A percentile compares a stretch with the other conserved stretches of the same genome.
phyloP scores from a whole-genome alignment of 2,797 vertebrate genomes.

The Masticophis lateralis region DNA sequence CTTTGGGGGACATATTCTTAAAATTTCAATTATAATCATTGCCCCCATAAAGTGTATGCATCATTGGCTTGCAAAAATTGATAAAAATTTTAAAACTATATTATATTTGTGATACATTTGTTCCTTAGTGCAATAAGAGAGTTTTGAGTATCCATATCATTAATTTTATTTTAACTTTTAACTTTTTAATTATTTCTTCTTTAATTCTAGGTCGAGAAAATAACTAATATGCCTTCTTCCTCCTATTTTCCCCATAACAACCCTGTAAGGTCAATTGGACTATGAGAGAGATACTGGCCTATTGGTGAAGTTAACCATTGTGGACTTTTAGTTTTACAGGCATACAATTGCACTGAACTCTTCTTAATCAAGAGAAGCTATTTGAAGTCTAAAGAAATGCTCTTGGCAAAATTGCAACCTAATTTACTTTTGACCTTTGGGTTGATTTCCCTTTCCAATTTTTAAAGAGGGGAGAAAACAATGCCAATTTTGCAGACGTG shows the following conservation, averaged over 20 bases:
- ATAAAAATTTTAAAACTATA: not conserved
- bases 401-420: not conserved
- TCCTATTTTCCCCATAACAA: not conserved
- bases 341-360: not conserved
- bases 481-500: not conserved
- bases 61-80: not conserved
- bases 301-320: not conserved
- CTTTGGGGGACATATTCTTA: not conserved
- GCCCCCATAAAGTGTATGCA: not conserved
- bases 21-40: not conserved
- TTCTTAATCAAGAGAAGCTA: not conserved
- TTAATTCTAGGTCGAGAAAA: not conserved
- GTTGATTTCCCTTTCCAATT: not conserved
- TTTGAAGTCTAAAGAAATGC: not conserved
- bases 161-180: not conserved
- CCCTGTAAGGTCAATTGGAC: not conserved
- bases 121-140: not conserved
- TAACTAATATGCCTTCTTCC: not conserved
- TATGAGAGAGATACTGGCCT: not conserved
- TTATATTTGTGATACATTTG: not conserved
- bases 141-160: not conserved
- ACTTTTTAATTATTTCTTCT: not conserved
- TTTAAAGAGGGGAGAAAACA: not conserved
- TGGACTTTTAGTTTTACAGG: not conserved
- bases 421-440: not conserved